Conservation (phyloP, 2,113 vertebrate species). For the Micromys minutus region DNA sequence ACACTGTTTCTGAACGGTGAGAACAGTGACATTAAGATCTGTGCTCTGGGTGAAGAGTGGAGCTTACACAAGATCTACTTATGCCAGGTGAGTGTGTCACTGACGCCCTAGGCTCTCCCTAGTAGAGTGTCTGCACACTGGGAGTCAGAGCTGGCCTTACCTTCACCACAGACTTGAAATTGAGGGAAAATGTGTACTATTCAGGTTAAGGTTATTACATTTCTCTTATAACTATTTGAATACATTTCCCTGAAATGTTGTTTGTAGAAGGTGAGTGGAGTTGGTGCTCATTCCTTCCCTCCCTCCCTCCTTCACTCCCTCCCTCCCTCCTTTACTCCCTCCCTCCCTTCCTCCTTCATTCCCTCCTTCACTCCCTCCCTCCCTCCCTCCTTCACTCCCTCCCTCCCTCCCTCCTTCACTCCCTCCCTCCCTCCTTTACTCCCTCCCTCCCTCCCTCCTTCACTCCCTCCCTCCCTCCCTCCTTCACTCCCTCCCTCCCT, state of each 20-base stretch:
- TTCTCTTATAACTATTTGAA: constrained; percentile 32
- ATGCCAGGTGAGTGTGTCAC: constrained; percentile 91
- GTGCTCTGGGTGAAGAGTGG: constrained; percentile 97
- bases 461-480: too few species aligned
- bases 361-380: too few species aligned
- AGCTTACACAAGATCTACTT: constrained; percentile 98
- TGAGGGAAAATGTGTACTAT: background rate
- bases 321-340: too few species aligned
- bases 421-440: too few species aligned
- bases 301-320: too few species aligned
- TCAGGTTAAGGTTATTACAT: constrained; percentile 36
- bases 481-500: too few species aligned
- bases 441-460: too few species aligned
- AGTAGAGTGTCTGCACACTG: background rate
- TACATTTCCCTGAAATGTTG: constrained; percentile 36
- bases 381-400: too few species aligned
- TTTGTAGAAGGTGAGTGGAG: constrained; percentile 33
- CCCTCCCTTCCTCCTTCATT: too few species aligned
- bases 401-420: too few species aligned
- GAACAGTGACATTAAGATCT: constrained; percentile 97
- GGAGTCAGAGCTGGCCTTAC: background rate
- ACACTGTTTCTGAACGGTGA: constrained; percentile 97
- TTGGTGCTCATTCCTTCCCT: too few species aligned
- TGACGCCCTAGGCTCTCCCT: constrained; percentile 18
- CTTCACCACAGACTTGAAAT: constrained; percentile 32